phyloP scores from a whole-genome alignment of 2,888 invertebrate species.

The Platypus cylindrus region DNA sequence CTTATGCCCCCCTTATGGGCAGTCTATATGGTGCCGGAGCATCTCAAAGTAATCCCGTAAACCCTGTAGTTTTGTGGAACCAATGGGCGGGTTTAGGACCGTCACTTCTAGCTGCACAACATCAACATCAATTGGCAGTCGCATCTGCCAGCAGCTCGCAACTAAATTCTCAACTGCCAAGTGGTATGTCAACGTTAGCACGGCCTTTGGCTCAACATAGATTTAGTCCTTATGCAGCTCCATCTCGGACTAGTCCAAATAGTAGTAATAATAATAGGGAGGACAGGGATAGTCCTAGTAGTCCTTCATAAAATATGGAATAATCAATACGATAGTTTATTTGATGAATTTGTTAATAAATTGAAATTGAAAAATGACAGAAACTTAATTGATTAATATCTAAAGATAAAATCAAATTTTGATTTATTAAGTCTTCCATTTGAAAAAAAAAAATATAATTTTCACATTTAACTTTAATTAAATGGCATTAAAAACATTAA shows the following conservation, averaged over 20 bases:
- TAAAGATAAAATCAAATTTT: too few relatives aligned
- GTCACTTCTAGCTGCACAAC: slow-evolving; percentile 46
- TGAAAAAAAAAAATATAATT: too few relatives aligned
- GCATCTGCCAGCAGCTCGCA: slow-evolving; percentile 40
- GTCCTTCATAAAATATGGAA: slow-evolving; percentile 26
- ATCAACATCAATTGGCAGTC: slow-evolving; percentile 45
- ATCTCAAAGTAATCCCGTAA: slow-evolving; percentile 30
- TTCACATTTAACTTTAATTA: too few relatives aligned
- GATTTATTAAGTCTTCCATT: too few relatives aligned
- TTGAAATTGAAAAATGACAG: too few relatives aligned
- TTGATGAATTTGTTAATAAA: too few relatives aligned
- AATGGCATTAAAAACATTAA: too few relatives aligned
- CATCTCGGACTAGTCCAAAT: slow-evolving; percentile 45
- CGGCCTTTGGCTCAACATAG: slow-evolving; percentile 42
- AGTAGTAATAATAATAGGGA: slow-evolving; percentile 45
- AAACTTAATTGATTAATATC: too few relatives aligned
- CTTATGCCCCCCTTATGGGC: slow-evolving; percentile 43
- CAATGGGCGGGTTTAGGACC: slow-evolving; percentile 60
- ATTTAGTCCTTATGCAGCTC: slow-evolving; percentile 46
- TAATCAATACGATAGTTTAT: too few relatives aligned
- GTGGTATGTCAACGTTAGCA: slow-evolving; percentile 40
- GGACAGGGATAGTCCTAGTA: slow-evolving; percentile 32
- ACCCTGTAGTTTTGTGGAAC: slow-evolving; percentile 50
- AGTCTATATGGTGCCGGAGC: slow-evolving; percentile 38
- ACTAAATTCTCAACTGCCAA: slow-evolving; percentile 38